Percentiles rank a stretch among this genome's conserved stretches.
Conservation (phyloP, 2,797 vertebrate genomes). For the Tangara arthus region DNA sequence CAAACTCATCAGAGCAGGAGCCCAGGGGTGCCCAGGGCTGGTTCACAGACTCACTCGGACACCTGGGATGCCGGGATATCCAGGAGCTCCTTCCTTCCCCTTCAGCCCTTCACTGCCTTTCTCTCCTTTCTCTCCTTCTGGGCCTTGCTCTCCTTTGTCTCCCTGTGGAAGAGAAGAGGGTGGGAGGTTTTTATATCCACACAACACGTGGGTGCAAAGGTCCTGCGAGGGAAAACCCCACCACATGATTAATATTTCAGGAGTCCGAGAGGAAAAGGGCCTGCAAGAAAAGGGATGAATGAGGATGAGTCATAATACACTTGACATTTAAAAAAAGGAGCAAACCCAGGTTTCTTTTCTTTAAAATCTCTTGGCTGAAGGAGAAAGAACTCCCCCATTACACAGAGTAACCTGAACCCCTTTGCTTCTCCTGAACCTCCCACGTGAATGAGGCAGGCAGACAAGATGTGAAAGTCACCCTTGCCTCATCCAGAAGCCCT, state of each 20-base stretch:
- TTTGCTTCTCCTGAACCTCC: slow-evolving; percentile 23
- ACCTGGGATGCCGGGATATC: slow-evolving; percentile 85
- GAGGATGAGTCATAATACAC: slow-evolving; percentile 38
- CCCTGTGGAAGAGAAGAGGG: slow-evolving; percentile 77
- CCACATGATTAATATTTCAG: slow-evolving; percentile 31
- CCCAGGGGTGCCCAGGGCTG: not conserved
- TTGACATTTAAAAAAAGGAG: not conserved
- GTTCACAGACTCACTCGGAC: slow-evolving; percentile 84
- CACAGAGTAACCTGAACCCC: not conserved
- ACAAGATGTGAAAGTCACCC: not conserved
- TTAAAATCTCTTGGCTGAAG: not conserved
- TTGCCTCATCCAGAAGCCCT: not conserved
- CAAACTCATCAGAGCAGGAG: not conserved
- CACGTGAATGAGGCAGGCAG: not conserved
- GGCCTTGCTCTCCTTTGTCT: slow-evolving; percentile 91
- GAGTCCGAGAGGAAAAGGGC: not conserved
- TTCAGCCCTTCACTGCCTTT: slow-evolving; percentile 88
- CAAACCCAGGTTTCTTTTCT: not conserved
- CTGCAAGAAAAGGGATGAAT: not conserved
- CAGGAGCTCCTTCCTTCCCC: slow-evolving; percentile 89
- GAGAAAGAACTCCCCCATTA: slow-evolving; percentile 9
- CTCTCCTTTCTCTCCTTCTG: slow-evolving; percentile 88
- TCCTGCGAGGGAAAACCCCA: slow-evolving; percentile 1
- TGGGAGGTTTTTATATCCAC: slow-evolving; percentile 15
- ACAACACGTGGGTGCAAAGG: not conserved